These are phyloP conservation scores for Camponotus floridanus DNA, from an alignment of 1,140 invertebrate genomes.

Conservation along the genomic window DNA sequence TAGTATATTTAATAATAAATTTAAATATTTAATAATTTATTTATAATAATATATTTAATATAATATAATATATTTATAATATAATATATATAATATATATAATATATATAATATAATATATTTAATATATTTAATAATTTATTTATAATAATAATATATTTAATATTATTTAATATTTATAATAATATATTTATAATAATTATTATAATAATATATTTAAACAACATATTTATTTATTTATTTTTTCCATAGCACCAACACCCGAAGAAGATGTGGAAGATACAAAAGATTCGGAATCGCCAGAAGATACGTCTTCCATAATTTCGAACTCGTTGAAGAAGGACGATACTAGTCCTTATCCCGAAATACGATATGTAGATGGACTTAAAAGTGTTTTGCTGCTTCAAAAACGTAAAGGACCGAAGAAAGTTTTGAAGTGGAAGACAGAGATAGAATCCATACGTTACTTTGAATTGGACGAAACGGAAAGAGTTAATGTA, in stretches of 20 bases:
- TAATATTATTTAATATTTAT: no score
- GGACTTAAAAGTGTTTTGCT: constrained; percentile 89
- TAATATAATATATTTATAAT: no score
- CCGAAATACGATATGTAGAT: constrained; percentile 79
- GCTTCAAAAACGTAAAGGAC: constrained; percentile 90
- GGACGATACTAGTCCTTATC: constrained; percentile 61
- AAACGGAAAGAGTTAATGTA: constrained; percentile 97
- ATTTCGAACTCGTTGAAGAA: constrained; percentile 71
- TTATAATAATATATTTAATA: no score
- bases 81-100: no score
- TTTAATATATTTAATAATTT: no score
- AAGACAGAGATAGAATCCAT: constrained; percentile 93
- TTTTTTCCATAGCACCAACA: constrained; percentile 74
- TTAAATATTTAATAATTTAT: no score
- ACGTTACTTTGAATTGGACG: constrained; percentile 96
- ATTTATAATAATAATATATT: no score
- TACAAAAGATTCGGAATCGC: constrained; percentile 71
- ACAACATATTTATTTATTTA: no score
- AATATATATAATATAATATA: no score
- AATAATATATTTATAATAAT: not conserved
- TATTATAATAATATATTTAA: no score
- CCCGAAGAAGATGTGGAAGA: constrained; percentile 77
- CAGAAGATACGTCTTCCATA: constrained; percentile 71
- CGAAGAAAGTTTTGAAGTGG: constrained; percentile 95
- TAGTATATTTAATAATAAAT: not conserved